A percentile compares a stretch with the other conserved stretches of the same genome.
Evolutionary conservation across 2,888 invertebrate genomes (phyloP).

Genomic region (Athalia cordata): DNA sequence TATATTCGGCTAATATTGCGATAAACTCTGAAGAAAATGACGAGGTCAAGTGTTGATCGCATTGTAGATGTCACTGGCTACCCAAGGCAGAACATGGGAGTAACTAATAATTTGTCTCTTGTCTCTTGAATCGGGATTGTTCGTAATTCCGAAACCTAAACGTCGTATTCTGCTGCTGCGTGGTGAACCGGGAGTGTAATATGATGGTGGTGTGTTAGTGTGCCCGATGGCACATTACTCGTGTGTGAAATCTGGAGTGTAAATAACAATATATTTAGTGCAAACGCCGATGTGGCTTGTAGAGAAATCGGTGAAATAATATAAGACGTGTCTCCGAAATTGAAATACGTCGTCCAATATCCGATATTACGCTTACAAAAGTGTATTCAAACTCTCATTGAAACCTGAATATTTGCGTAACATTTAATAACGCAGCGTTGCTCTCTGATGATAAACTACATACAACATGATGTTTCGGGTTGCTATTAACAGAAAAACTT

Average conservation of each 20-base stretch:
- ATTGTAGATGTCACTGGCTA: constrained; percentile 57
- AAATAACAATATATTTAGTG: constrained; percentile 42
- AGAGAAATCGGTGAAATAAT: not conserved
- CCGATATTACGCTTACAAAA: too few relatives aligned
- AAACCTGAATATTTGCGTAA: not conserved
- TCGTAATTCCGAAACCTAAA: constrained; percentile 34
- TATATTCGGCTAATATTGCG: not conserved
- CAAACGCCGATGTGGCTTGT: constrained; percentile 38
- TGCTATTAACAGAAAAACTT: constrained; percentile 13
- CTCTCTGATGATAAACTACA: too few relatives aligned
- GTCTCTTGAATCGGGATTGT: constrained; percentile 23
- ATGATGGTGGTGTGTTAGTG: constrained; percentile 8
- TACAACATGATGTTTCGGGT: not conserved
- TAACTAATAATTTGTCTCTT: constrained; percentile 11
- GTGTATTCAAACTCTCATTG: not conserved
- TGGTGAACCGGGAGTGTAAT: not conserved
- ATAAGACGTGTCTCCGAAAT: not conserved
- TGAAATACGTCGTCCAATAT: too few relatives aligned
- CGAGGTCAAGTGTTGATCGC: constrained; percentile 56
- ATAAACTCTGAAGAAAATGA: constrained; percentile 47
- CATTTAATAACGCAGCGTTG: not conserved
- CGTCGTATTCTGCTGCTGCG: not conserved
- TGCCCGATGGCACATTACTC: constrained; percentile 1
- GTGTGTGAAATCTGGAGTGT: constrained; percentile 29
- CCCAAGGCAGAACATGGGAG: constrained; percentile 47